phyloP scores from a whole-genome alignment of 2,797 vertebrate genomes.

The Chanos chanos region DNA sequence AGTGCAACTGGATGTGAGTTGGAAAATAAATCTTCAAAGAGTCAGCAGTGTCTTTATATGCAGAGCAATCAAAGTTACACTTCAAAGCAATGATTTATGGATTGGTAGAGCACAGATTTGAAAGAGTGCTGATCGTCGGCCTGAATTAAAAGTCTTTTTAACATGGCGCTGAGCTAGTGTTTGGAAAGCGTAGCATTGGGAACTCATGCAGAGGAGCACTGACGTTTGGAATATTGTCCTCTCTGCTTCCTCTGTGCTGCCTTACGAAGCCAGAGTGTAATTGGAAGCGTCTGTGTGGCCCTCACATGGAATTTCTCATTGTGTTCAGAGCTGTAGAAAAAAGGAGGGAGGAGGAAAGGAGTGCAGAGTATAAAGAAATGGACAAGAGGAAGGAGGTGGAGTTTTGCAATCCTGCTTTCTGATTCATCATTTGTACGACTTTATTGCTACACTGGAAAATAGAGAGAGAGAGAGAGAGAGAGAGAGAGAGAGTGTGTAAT shows the following conservation, averaged over 20 bases:
- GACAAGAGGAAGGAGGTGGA: slow-evolving; percentile 29
- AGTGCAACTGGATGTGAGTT: background rate
- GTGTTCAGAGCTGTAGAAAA: slow-evolving; percentile 50
- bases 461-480: slow-evolving; percentile 23
- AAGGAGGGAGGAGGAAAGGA: slow-evolving; percentile 31
- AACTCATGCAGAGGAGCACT: slow-evolving; percentile 33
- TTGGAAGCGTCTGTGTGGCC: slow-evolving; percentile 72
- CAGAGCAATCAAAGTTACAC: too few relatives aligned
- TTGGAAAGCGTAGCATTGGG: slow-evolving; percentile 36
- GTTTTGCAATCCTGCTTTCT: slow-evolving; percentile 43
- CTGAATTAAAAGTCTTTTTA: too few relatives aligned
- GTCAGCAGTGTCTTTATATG: background rate
- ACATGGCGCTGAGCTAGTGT: too few relatives aligned
- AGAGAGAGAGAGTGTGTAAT: slow-evolving; percentile 13
- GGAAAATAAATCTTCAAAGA: background rate
- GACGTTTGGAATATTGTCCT: slow-evolving; percentile 36
- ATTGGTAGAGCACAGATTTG: too few relatives aligned
- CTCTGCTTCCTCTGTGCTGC: slow-evolving; percentile 38
- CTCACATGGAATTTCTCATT: slow-evolving; percentile 64
- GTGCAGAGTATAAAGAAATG: slow-evolving; percentile 35
- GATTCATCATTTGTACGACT: slow-evolving; percentile 51
- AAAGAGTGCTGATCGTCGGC: too few relatives aligned
- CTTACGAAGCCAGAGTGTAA: slow-evolving; percentile 59
- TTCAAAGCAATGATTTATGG: too few relatives aligned
- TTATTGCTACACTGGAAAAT: slow-evolving; percentile 53